Conservation (phyloP, 2,797 vertebrate species). For the Pseudochirops corinnae region DNA sequence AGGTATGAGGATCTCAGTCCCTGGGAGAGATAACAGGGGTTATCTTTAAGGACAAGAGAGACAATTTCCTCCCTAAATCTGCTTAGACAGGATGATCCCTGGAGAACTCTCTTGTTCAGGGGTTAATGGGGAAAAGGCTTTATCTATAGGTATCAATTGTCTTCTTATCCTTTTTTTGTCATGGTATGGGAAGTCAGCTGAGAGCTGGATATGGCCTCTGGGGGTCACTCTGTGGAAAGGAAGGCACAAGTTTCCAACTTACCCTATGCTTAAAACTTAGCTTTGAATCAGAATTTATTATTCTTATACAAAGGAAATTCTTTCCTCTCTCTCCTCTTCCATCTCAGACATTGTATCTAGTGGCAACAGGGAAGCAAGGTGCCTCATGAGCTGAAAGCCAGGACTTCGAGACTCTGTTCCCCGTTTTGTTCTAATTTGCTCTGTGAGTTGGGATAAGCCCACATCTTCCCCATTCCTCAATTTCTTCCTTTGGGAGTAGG, state of each 20-base stretch:
- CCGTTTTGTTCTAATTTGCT: constrained; percentile 18
- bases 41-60: not conserved
- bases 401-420: not conserved
- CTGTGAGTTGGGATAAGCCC: not conserved
- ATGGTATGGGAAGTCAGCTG: not conserved
- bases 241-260: not conserved
- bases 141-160: not conserved
- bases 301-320: not conserved
- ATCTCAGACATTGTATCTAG: not conserved
- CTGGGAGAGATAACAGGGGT: too few species aligned
- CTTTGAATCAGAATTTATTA: not conserved
- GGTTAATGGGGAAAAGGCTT: not conserved
- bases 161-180: not conserved
- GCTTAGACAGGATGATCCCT: not conserved
- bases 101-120: not conserved
- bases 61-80: not conserved
- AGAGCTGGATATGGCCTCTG: not conserved
- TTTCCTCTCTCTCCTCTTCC: not conserved
- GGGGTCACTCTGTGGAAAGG: not conserved
- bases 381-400: not conserved
- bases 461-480: not conserved
- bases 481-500: not conserved
- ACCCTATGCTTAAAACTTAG: not conserved
- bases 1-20: not conserved
- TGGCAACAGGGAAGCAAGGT: not conserved